Evolutionary conservation across 2,797 vertebrate genomes (phyloP), one percentile per base, ranked within the genome.

Genomic region (Microctenopoma lineatum): DNA sequence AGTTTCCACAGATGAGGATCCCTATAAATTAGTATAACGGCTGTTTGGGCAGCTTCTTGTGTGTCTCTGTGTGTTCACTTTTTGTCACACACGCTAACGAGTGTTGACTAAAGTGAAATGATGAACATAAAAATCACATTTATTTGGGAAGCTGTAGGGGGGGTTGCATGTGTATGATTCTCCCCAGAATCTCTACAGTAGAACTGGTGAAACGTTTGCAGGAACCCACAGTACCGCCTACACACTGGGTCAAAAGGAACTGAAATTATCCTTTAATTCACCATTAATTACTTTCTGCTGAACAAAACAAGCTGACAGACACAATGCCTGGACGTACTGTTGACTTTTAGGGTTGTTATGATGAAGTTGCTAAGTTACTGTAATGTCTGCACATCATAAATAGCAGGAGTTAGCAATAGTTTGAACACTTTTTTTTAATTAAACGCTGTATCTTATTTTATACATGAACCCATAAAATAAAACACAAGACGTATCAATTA

Each of bases 381-480:
- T 39, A 39, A 16, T 45, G 15, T 59, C 39, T 55, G 9, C 3
- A 42, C 21, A 58, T 48, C 2, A 46, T 51, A 47, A 53, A 58
- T 4, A 21, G 6, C 38, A 45, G 16, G 18, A 39, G 27, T 39
- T 14, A 39, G 13, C 46, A 47, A 56, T 41, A 13, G 56, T 55
- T 46, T 44, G 3, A 13, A 44, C 16, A 10, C 13, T 4, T 46
- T 13, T 21, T 55, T 36, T 61, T 10, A 65, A 66, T 51, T 69
- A 32, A 47, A 68, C 55, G 41, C 14, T 60, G 18, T 53, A 26
- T 27, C 9, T 44, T 18, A 55, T 69, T 51, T 59, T n/a, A 45
- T 34, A 38, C 47, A 56, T 55, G 15, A 66, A 51, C 46, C 71
- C 56, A 78, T 73, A 65, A 79, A 78, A 60, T 61, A 46, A 70